Evolutionary conservation across 2,113 vertebrate genomes (phyloP).

Genomic region (Dicerorhinus sumatrensis): DNA sequence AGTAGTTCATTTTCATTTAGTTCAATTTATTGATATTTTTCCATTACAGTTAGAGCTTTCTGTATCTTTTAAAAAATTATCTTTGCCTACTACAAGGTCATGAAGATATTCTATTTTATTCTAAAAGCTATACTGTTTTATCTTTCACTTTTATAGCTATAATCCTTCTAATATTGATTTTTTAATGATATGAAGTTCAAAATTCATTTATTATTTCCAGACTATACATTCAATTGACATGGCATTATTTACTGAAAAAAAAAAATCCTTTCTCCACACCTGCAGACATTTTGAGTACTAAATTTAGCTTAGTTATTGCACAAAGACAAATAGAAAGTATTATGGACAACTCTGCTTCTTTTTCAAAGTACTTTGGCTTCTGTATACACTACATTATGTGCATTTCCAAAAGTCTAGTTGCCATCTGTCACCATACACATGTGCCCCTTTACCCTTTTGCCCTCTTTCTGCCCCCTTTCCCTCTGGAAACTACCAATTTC

Average conservation of each 20-base stretch:
- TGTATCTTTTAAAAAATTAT: background rate
- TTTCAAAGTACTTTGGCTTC: background rate
- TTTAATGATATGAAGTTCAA: background rate
- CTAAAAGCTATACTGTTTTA: background rate
- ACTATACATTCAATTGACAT: background rate
- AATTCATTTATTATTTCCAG: background rate
- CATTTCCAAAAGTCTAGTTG: too few relatives aligned
- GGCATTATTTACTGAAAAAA: background rate
- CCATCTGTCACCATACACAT: too few relatives aligned
- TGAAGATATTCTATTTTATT: background rate
- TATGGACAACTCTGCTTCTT: background rate
- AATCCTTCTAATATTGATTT: background rate
- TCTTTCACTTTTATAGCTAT: background rate
- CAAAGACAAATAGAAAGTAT: background rate
- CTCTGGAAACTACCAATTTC: too few relatives aligned
- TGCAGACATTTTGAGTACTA: background rate
- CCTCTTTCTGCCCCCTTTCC: too few relatives aligned
- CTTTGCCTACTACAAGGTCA: background rate
- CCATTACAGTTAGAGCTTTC: background rate
- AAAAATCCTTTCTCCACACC: background rate
- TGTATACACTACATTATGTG: too few relatives aligned
- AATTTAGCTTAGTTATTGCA: background rate
- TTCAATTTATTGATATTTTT: background rate
- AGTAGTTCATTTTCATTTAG: background rate
- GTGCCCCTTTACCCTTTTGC: too few relatives aligned